Evolutionary conservation across 2,888 invertebrate species (phyloP).

Genomic region (Hedya salicella): DNA sequence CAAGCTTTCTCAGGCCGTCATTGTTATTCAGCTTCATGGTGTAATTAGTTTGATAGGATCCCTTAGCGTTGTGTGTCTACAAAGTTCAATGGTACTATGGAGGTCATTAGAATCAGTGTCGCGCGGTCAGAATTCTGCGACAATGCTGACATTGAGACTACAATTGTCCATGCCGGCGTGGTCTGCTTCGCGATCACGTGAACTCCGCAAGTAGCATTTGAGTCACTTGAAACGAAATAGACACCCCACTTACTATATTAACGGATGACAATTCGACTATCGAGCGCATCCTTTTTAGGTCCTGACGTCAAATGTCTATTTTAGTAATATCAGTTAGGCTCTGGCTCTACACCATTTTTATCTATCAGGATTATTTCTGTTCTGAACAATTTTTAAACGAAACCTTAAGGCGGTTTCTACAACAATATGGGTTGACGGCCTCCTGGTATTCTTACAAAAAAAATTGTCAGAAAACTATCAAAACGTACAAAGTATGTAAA

Average conservation of each 20-base stretch:
- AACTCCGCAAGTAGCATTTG: conserved; percentile 44
- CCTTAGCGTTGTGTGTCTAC: background rate
- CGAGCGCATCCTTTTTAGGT: conserved; percentile 55
- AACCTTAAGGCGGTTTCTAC: too few species aligned
- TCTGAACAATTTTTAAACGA: background rate
- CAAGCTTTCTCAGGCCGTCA: background rate
- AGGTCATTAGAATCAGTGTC: background rate
- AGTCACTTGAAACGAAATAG: conserved; percentile 46
- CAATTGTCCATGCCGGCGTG: conserved; percentile 21
- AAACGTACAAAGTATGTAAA: too few species aligned
- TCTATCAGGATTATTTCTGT: background rate
- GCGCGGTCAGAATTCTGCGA: background rate
- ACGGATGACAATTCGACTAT: conserved; percentile 48
- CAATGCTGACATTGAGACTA: conserved; percentile 25
- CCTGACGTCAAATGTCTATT: conserved; percentile 36
- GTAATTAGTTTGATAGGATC: background rate
- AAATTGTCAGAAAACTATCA: too few species aligned
- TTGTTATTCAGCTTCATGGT: background rate
- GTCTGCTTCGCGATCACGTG: conserved; percentile 48
- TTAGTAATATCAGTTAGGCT: conserved; percentile 18
- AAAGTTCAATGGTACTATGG: background rate
- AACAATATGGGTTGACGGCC: too few species aligned
- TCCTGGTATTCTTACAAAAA: too few species aligned
- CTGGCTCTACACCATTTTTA: background rate
- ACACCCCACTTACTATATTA: conserved; percentile 51